phyloP scores from a whole-genome alignment of 1,140 invertebrate species.

The Pogonomyrmex barbatus region DNA sequence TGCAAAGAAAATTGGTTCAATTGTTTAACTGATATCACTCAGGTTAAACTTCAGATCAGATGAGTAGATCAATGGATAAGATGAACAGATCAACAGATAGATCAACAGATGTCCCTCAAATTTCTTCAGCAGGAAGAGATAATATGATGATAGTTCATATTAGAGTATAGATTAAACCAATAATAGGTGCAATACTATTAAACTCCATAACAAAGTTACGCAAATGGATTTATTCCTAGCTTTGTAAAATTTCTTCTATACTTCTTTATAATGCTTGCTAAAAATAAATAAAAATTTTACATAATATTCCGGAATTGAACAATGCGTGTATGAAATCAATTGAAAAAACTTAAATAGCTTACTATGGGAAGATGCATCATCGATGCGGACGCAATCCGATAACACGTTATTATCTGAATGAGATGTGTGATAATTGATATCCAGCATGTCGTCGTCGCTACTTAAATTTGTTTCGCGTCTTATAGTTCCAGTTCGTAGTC shows the following conservation, averaged over 20 bases:
- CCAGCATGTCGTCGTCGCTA: conserved; percentile 85
- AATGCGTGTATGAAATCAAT: neutral
- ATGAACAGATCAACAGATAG: conserved; percentile 10
- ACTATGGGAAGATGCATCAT: conserved; percentile 85
- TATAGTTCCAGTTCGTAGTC: conserved; percentile 76
- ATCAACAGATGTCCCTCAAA: conserved; percentile 25
- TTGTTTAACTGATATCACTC: conserved; percentile 40
- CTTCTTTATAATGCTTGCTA: conserved; percentile 18
- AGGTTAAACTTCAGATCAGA: conserved; percentile 27
- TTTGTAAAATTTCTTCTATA: neutral
- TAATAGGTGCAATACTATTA: conserved; percentile 16
- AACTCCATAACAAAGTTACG: conserved; percentile 1
- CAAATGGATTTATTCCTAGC: neutral
- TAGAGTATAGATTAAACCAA: conserved; percentile 7
- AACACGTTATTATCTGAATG: conserved; percentile 82
- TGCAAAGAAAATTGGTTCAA: conserved; percentile 46
- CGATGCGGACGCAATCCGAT: conserved; percentile 82
- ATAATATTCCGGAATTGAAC: neutral
- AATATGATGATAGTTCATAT: conserved; percentile 25
- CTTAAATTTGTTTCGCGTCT: conserved; percentile 81
- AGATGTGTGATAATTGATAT: conserved; percentile 81
- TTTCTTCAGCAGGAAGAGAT: conserved; percentile 48
- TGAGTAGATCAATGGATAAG: conserved; percentile 27
- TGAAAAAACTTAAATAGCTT: conserved; percentile 45
- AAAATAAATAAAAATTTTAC: conserved; percentile 24